Evolutionary conservation across 2,888 invertebrate species (phyloP).

Genomic region (Lochmaea capreae): DNA sequence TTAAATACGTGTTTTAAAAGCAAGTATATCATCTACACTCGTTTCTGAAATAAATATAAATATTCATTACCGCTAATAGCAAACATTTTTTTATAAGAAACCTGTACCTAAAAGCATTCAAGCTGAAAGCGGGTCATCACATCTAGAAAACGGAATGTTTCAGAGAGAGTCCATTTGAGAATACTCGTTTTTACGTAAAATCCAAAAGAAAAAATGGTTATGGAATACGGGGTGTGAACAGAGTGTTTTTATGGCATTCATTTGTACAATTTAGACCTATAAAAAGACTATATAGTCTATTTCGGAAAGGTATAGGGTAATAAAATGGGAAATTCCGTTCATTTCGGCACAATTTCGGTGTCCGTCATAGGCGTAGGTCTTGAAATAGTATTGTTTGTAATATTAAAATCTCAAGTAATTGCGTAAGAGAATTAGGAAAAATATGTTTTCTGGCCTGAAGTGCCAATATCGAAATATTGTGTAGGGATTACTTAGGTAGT

Average conservation of each 20-base stretch:
- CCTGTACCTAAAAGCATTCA: conserved; percentile 6
- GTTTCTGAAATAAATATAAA: neutral
- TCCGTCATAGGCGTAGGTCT: too few species aligned
- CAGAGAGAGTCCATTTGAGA: neutral
- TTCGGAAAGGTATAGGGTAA: too few species aligned
- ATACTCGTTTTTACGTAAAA: conserved; percentile 4
- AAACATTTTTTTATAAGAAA: neutral
- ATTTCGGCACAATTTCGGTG: too few species aligned
- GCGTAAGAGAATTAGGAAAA: too few species aligned
- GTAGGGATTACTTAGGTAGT: too few species aligned
- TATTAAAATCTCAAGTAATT: too few species aligned
- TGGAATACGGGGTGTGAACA: neutral
- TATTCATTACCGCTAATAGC: neutral
- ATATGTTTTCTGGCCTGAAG: too few species aligned
- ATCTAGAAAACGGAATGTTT: conserved; percentile 6
- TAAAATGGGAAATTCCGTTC: too few species aligned
- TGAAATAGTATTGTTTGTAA: too few species aligned
- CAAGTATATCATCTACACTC: neutral
- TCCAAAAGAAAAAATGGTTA: neutral
- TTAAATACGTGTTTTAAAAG: neutral
- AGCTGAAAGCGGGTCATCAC: conserved; percentile 2
- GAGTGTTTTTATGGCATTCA: neutral
- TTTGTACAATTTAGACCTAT: too few species aligned
- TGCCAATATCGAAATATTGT: too few species aligned
- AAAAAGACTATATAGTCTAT: too few species aligned